Base-by-base conservation (phyloP, 2,888 invertebrate species). In the Barypeithes pellucidus region DNA sequence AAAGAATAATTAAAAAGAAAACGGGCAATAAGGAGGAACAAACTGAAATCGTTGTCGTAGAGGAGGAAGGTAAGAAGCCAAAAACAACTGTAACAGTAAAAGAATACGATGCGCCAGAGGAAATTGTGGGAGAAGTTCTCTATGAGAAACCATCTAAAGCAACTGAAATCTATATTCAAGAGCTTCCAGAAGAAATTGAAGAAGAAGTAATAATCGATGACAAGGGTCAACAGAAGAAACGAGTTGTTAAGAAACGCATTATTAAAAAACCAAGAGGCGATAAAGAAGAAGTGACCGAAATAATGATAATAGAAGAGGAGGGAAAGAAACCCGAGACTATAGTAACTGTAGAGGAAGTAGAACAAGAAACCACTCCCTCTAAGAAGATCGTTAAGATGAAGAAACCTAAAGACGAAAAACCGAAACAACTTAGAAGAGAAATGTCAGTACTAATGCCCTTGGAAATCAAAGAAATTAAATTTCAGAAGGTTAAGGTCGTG, bases 401-500 rank as follows among this genome's bases (percentile, higher is more conserved):
- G 62, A 73, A 77, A 47, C 65, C 59, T 16, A 68, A 72, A 59
- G 54, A 73, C 9, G 72, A 68, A 36, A 76, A 77, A 78, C 80
- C 78, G 11, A 81, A 76, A 81, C 60, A 82, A 74, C 72, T 78
- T 2, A 79, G 76, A 67, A 75, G 76, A 60, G 83, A 83, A 80
- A 69, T 80, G 12, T 83, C 83, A 12, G 78, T 82, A n/a, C 73
- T 82, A 22, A 80, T 81, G 79, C 77, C 79, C 20, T 76, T 82
- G 20, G 81, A 84, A 78, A 88, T 90, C 43, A 90, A 92, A 70
- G 89, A 90, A 81, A 85, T 91, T 3, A 88, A 90, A 81, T 86
- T 91, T 0, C 89, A 88, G 36, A 89, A 91, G 83, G 79, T 91
- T 7, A 89, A 91, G 84, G 89, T 91, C 69, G 86, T 88, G 22